These are phyloP conservation scores for Mus caroli DNA, from an alignment of 2,797 vertebrate species.

Conservation along the genomic window DNA sequence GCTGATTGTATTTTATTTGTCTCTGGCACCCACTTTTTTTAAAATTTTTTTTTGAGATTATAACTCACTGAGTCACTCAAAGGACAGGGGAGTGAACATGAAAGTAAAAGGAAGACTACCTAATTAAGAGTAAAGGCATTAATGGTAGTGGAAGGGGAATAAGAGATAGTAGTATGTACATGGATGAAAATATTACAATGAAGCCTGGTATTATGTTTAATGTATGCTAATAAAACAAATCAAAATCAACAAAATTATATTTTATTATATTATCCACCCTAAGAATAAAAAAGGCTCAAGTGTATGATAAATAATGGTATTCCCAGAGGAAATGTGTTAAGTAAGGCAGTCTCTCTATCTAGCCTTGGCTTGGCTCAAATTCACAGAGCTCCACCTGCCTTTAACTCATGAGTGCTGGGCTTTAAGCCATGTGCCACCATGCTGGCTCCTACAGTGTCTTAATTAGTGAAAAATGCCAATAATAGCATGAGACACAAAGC, in stretches of 20 bases:
- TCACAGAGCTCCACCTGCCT: not conserved
- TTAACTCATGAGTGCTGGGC: not conserved
- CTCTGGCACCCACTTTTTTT: not conserved
- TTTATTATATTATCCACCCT: not conserved
- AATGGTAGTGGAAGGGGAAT: not conserved
- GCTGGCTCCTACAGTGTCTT: not conserved
- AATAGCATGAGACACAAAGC: not conserved
- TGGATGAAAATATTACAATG: not conserved
- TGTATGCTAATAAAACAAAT: not conserved
- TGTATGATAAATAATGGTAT: not conserved
- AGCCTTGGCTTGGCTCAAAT: not conserved
- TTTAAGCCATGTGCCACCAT: not conserved
- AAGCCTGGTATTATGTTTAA: not conserved
- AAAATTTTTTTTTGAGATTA: no score
- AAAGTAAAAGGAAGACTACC: not conserved
- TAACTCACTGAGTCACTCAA: not conserved
- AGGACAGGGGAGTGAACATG: not conserved
- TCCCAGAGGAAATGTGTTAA: not conserved
- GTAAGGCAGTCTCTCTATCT: not conserved
- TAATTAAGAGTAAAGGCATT: not conserved
- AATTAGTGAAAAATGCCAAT: slow-evolving; percentile 7
- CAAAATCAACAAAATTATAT: not conserved
- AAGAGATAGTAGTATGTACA: not conserved
- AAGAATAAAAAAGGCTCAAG: not conserved
- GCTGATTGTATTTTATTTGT: not conserved